Base-by-base conservation (phyloP, 2,797 vertebrate species). In the Notolepis coatsorum region DNA sequence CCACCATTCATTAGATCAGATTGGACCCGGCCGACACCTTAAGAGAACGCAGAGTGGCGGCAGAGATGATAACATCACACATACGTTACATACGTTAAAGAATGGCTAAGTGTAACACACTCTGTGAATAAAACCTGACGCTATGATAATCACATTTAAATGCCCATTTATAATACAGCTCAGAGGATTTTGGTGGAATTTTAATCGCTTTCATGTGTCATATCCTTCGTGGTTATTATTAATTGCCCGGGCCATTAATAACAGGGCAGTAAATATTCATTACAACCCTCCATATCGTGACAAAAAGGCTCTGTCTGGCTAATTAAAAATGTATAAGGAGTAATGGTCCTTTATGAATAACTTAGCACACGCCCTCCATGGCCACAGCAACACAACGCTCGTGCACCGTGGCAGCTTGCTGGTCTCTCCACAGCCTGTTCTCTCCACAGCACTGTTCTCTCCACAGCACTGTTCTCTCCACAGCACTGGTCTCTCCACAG, bases 291-390 rank as follows among this genome's bases (percentile, higher is more conserved):
- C 91, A 94, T 84, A 95, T 96, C 94, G 90, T 94, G 93, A 94
- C 94, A 95, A 95, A 95, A 95, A 96, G 93, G 93, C 94, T 93
- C 93, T 92, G 94, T 93, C 93, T 94, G 92, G 77, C 84, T 92
- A 86, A 96, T 97, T 93, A 97, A 97, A 96, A 93, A 96, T 97
- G 93, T 77, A 97, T 95, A 93, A 95, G 94, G 93, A 94, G 92
- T 96, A 96, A 98, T 96, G 95, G 94, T 89, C 90, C 89, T 94
- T 93, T 95, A 96, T 96, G 95, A 97, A 98, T 97, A 96, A 96
- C 94, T 95, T 92, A 97, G 92, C 92, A 95, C 93, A 91, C 91
- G 91, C 93, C 91, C 90, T 93, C 85, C 90, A 92, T 93, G 88
- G 91, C 89, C 58, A 4, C 63, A 75, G 75, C 68, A 70, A 80